Conservation (phyloP, 2,888 invertebrate genomes). For the Mythimna ferrago region DNA sequence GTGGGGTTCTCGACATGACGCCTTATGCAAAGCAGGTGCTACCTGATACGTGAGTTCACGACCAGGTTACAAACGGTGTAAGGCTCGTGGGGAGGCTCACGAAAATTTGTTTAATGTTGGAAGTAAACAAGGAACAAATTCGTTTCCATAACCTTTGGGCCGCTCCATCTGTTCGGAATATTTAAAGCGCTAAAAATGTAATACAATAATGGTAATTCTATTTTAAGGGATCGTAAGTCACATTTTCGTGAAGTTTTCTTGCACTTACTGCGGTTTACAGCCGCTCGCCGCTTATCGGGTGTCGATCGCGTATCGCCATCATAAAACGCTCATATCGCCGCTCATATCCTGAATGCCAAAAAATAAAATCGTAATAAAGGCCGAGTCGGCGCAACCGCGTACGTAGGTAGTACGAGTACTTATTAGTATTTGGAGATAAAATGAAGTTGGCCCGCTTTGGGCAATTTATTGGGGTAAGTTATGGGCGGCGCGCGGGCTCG, state of each 20-base stretch:
- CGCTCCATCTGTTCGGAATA: slow-evolving; percentile 58
- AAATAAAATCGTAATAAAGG: slow-evolving; percentile 82
- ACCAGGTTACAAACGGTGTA: slow-evolving; percentile 73
- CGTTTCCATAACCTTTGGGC: slow-evolving; percentile 47
- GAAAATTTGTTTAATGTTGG: slow-evolving; percentile 68
- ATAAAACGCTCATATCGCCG: slow-evolving; percentile 85
- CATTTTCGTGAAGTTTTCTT: slow-evolving; percentile 72
- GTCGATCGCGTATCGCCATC: slow-evolving; percentile 83
- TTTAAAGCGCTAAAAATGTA: slow-evolving; percentile 68
- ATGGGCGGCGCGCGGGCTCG: slow-evolving; percentile 89
- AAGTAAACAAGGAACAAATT: slow-evolving; percentile 62
- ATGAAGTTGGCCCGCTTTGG: slow-evolving; percentile 90
- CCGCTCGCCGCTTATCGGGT: slow-evolving; percentile 74
- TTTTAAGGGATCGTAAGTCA: slow-evolving; percentile 72
- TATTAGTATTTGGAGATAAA: slow-evolving; percentile 91
- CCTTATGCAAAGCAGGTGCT: slow-evolving; percentile 91
- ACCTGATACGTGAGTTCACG: slow-evolving; percentile 85
- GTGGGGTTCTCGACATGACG: slow-evolving; percentile 87
- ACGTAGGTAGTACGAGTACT: slow-evolving; percentile 85
- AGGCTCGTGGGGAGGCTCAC: slow-evolving; percentile 61
- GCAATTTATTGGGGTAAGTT: slow-evolving; percentile 91
- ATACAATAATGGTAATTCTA: slow-evolving; percentile 70
- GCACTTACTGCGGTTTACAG: slow-evolving; percentile 72
- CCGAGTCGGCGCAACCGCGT: slow-evolving; percentile 76
- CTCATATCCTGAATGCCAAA: slow-evolving; percentile 77